Conservation (phyloP, 92 coral and sea anemone species). For the Epizoanthus fatuus region DNA sequence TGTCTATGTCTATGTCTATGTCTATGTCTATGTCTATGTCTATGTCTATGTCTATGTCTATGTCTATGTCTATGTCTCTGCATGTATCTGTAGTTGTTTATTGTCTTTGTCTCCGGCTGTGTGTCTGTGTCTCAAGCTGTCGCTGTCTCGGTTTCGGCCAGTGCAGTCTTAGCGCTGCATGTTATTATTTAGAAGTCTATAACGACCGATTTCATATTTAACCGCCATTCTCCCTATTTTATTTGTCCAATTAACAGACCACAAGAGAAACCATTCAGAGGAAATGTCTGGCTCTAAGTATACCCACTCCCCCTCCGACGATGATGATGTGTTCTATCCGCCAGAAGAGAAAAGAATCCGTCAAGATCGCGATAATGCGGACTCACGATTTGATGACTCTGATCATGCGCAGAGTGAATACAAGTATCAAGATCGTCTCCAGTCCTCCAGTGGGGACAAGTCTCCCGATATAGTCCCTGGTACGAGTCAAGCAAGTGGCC, state of each 20-base stretch:
- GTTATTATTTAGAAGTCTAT: too few species aligned
- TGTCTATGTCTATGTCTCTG: too few species aligned
- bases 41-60: too few species aligned
- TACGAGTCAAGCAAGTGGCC: constrained; percentile 35
- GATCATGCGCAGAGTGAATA: constrained; percentile 48
- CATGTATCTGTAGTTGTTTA: too few species aligned
- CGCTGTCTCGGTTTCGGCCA: too few species aligned
- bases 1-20: too few species aligned
- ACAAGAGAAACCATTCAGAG: constrained; percentile 30
- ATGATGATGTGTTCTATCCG: constrained; percentile 80
- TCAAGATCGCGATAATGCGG: constrained; percentile 46
- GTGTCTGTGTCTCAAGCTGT: too few species aligned
- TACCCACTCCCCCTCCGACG: constrained; percentile 76
- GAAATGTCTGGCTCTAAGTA: constrained; percentile 43
- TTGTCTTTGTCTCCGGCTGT: too few species aligned
- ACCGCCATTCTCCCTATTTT: too few species aligned
- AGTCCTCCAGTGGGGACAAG: constrained; percentile 10
- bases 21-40: too few species aligned
- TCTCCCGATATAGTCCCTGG: neutral
- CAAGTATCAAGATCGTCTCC: constrained; percentile 21
- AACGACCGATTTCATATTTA: too few species aligned
- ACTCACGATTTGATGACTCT: constrained; percentile 43
- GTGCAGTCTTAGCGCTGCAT: too few species aligned
- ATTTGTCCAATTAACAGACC: neutral
- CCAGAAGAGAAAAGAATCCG: constrained; percentile 30